phyloP scores from a whole-genome alignment of 1,140 invertebrate genomes.

The Mercenaria mercenaria region DNA sequence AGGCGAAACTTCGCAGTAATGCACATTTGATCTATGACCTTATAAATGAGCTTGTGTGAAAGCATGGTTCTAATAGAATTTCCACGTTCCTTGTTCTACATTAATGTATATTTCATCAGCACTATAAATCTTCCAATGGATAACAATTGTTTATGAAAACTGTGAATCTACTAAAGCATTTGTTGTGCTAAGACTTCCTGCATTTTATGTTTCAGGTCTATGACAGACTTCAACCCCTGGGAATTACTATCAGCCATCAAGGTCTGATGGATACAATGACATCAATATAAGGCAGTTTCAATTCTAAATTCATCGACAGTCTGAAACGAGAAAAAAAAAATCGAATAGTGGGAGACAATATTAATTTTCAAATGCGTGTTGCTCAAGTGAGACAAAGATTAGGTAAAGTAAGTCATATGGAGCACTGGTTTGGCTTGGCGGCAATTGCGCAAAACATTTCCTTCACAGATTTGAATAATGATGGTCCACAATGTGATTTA shows the following conservation, averaged over 20 bases:
- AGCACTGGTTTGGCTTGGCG: constrained; percentile 50
- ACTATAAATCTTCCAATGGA: too few relatives aligned
- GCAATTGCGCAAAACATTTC: background rate
- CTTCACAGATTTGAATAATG: background rate
- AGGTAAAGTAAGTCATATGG: constrained; percentile 21
- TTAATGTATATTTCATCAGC: too few relatives aligned
- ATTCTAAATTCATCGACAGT: background rate
- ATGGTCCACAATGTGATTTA: constrained; percentile 8
- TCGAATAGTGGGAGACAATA: constrained; percentile 37
- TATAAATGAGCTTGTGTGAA: too few relatives aligned
- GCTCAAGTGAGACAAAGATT: background rate
- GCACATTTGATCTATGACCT: too few relatives aligned
- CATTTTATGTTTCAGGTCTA: constrained; percentile 33
- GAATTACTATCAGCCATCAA: constrained; percentile 8
- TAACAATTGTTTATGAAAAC: too few relatives aligned
- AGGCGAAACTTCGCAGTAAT: too few relatives aligned
- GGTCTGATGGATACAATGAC: constrained; percentile 25
- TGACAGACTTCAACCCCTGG: constrained; percentile 26
- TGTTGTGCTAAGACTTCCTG: too few relatives aligned
- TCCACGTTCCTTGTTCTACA: too few relatives aligned
- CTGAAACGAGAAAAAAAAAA: background rate
- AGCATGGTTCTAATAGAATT: too few relatives aligned
- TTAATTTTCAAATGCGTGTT: constrained; percentile 28
- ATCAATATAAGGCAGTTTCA: constrained; percentile 5
- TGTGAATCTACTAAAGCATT: too few relatives aligned